Evolutionary conservation across 2,888 invertebrate species (phyloP).

Genomic region (Lochmaea crataegi): DNA sequence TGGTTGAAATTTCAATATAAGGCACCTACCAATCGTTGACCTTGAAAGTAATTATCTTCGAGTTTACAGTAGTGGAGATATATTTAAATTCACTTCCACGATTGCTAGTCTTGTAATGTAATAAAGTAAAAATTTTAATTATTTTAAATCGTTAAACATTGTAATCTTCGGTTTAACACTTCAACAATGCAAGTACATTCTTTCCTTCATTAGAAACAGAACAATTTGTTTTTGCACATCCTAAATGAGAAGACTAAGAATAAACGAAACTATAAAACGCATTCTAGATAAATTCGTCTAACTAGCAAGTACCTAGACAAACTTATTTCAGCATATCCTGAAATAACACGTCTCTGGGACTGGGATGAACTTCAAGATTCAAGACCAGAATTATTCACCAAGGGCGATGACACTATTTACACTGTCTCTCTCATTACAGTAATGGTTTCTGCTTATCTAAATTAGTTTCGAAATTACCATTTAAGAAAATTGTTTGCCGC

Average conservation of each 20-base stretch:
- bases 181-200: no score
- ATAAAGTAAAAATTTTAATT: no score
- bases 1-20: not conserved
- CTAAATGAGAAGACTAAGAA: no score
- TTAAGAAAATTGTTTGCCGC: not conserved
- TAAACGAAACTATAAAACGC: no score
- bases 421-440: constrained; percentile 14
- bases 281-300: not conserved
- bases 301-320: not conserved
- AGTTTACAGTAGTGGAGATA: not conserved
- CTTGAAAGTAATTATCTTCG: constrained; percentile 1
- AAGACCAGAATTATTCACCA: constrained; percentile 27
- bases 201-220: no score
- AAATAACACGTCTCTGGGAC: constrained; percentile 17
- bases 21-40: not conserved
- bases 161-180: no score
- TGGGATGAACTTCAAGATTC: constrained; percentile 22
- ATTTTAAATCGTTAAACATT: no score
- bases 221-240: no score
- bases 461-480: constrained; percentile 20
- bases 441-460: constrained; percentile 21
- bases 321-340: constrained; percentile 12
- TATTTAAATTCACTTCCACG: no score
- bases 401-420: constrained; percentile 29
- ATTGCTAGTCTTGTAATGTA: no score